Percentiles rank a stretch among this genome's conserved stretches.
phyloP scores from a whole-genome alignment of 2,113 vertebrate species.

The Lasiurus cinereus region DNA sequence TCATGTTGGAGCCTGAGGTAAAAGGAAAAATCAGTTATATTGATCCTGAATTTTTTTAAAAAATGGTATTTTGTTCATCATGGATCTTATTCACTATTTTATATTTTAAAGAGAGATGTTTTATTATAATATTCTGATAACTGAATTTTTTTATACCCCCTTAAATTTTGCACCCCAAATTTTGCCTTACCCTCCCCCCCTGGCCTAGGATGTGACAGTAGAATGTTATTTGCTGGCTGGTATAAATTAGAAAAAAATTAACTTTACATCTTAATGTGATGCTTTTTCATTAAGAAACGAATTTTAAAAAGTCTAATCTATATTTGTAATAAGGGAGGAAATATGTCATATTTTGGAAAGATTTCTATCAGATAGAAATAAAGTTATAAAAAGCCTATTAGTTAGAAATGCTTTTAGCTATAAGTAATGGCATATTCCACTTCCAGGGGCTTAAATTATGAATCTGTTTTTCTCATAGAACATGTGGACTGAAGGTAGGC shows the following conservation, averaged over 20 bases:
- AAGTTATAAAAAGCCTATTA: slow-evolving; percentile 51
- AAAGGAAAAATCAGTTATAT: background rate
- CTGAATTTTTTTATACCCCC: background rate
- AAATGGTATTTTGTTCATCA: background rate
- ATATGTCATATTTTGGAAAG: slow-evolving; percentile 57
- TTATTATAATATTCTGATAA: background rate
- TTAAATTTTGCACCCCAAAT: background rate
- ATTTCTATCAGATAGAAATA: slow-evolving; percentile 40
- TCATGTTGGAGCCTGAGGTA: background rate
- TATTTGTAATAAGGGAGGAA: slow-evolving; percentile 57
- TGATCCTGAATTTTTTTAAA: background rate
- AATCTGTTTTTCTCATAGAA: background rate
- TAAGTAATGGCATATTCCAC: slow-evolving; percentile 39
- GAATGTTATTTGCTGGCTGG: slow-evolving; percentile 1
- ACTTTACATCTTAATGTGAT: slow-evolving; percentile 7
- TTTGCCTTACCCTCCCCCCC: background rate
- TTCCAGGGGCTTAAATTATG: slow-evolving; percentile 11
- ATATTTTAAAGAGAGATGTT: background rate
- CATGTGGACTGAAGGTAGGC: background rate
- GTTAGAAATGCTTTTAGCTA: background rate
- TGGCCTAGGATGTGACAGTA: background rate
- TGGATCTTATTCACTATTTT: slow-evolving; percentile 34
- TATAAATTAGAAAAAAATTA: background rate
- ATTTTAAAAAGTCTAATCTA: slow-evolving; percentile 6
- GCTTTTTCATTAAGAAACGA: background rate